These are phyloP conservation scores for Corythoichthys intestinalis DNA, from an alignment of 2,113 vertebrate genomes.

Conservation along the genomic window DNA sequence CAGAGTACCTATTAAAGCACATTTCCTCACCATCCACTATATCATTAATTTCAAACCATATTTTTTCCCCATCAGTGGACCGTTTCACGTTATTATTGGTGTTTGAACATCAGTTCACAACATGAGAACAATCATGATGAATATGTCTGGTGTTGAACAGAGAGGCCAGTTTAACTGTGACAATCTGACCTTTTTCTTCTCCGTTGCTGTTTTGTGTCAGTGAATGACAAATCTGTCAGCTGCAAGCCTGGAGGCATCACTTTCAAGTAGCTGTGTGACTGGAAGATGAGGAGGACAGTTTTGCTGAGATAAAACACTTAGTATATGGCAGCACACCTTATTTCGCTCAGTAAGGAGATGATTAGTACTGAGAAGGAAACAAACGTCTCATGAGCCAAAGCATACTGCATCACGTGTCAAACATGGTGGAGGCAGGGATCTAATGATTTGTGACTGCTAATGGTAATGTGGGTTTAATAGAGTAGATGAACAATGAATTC, in stretches of 20 bases:
- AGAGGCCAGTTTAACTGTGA: neutral
- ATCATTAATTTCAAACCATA: slow-evolving; percentile 21
- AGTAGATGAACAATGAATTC: too few relatives aligned
- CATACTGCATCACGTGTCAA: too few relatives aligned
- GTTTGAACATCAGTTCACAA: neutral
- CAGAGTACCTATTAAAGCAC: slow-evolving; percentile 26
- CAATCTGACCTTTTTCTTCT: slow-evolving; percentile 12
- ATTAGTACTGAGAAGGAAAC: too few relatives aligned
- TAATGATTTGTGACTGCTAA: too few relatives aligned
- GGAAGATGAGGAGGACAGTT: neutral
- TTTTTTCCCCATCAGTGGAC: slow-evolving; percentile 1
- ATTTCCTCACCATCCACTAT: slow-evolving; percentile 31
- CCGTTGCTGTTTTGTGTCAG: slow-evolving; percentile 24
- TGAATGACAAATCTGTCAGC: slow-evolving; percentile 30
- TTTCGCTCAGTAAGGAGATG: too few relatives aligned
- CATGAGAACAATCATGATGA: slow-evolving; percentile 1
- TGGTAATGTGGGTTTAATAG: too few relatives aligned
- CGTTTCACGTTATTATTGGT: neutral
- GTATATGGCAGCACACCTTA: neutral
- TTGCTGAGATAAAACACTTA: neutral
- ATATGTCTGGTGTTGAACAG: neutral
- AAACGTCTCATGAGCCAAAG: too few relatives aligned
- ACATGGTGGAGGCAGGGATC: too few relatives aligned
- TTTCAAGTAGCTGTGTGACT: slow-evolving; percentile 11
- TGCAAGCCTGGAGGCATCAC: slow-evolving; percentile 15